Conservation (phyloP, 23 tunicate genomes). For the Pegea sp. region DNA sequence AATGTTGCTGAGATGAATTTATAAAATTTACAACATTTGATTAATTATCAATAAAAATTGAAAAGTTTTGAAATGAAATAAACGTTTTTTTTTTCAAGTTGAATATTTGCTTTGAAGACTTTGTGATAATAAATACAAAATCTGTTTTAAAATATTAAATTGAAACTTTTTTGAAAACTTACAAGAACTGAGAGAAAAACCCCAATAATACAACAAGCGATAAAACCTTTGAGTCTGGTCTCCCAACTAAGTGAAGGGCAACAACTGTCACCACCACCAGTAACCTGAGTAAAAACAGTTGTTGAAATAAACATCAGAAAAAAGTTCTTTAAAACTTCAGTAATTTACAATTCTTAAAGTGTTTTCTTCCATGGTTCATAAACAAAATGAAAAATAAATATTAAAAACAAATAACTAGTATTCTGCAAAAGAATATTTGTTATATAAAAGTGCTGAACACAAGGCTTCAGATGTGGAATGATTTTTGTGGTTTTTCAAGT, state of each 20-base stretch:
- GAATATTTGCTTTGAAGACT: too few relatives aligned
- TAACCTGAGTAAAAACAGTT: constrained; percentile 31
- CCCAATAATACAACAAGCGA: constrained; percentile 66
- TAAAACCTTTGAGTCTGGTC: constrained; percentile 74
- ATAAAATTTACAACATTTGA: too few relatives aligned
- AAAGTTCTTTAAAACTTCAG: neutral
- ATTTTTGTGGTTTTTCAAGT: too few relatives aligned
- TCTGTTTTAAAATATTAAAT: too few relatives aligned
- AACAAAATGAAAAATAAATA: neutral
- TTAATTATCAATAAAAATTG: too few relatives aligned
- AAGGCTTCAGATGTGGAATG: too few relatives aligned
- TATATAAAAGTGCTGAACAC: too few relatives aligned
- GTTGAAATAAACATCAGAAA: neutral
- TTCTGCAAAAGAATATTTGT: neutral
- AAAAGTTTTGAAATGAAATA: too few relatives aligned
- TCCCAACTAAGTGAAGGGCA: constrained; percentile 86
- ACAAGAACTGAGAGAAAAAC: constrained; percentile 46
- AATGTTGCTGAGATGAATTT: too few relatives aligned
- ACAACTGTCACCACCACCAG: constrained; percentile 66
- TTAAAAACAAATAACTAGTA: neutral
- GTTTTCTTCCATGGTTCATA: too few relatives aligned
- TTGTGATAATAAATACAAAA: too few relatives aligned
- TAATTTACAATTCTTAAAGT: neutral
- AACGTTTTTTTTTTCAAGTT: too few relatives aligned
- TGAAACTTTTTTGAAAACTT: constrained; percentile 12